phyloP scores from a whole-genome alignment of 2,113 vertebrate genomes.

The Melanerpes aurifrons region DNA sequence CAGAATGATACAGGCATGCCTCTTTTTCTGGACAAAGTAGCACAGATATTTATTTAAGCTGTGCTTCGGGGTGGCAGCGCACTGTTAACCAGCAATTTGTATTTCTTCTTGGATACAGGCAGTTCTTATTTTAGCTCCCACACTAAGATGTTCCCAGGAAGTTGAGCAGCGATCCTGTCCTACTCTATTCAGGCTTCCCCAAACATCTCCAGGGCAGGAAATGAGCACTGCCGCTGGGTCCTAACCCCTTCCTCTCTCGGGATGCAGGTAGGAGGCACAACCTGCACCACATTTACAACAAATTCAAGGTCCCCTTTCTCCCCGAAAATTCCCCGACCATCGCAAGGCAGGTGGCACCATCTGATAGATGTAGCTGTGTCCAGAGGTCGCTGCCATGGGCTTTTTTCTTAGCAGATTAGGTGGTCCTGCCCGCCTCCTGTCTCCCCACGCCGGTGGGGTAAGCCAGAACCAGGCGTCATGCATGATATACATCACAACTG shows the following conservation, averaged over 20 bases:
- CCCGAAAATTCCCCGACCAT: not conserved
- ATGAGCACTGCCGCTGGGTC: rapidly evolving
- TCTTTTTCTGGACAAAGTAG: not conserved
- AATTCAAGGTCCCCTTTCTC: not conserved
- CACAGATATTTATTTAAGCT: not conserved
- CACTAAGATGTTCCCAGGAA: not conserved
- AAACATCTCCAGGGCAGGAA: not conserved
- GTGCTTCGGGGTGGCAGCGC: not conserved
- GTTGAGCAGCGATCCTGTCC: not conserved
- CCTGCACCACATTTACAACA: not conserved
- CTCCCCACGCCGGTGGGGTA: rapidly evolving
- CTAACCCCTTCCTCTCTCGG: rapidly evolving
- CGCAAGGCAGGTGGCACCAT: rapidly evolving
- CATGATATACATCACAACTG: conserved; percentile 29
- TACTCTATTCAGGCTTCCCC: not conserved
- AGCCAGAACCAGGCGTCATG: not conserved
- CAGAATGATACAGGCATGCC: rapidly evolving
- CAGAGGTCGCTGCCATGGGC: not conserved
- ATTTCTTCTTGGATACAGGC: not conserved
- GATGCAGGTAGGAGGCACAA: not conserved
- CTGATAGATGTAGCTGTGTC: not conserved
- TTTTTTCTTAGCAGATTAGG: not conserved
- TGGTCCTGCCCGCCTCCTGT: not conserved
- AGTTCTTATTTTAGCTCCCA: not conserved
- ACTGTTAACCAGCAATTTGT: not conserved